A percentile compares a stretch with the other conserved stretches of the same genome.
Evolutionary conservation across 2,113 vertebrate species (phyloP).

Genomic region (Tupaia tana): DNA sequence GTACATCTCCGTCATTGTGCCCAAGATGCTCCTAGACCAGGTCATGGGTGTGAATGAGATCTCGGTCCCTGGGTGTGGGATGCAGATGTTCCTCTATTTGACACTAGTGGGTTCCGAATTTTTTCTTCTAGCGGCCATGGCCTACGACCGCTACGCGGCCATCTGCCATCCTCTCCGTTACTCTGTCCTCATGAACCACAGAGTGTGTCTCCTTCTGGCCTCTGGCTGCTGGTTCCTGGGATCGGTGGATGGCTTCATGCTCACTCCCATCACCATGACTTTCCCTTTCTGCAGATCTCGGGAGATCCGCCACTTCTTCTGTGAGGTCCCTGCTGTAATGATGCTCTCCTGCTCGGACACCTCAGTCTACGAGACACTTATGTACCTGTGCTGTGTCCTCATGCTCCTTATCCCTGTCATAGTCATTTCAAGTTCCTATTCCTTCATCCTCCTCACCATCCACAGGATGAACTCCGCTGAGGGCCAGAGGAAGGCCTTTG

Average conservation of each 20-base stretch:
- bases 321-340: constrained; percentile 56
- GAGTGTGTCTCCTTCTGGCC: background rate
- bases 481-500: constrained; percentile 49
- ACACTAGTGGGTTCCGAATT: constrained; percentile 41
- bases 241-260: constrained; percentile 59
- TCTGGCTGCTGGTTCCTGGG: constrained; percentile 68
- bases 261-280: constrained; percentile 47
- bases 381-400: constrained; percentile 68
- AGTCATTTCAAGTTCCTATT: too few relatives aligned
- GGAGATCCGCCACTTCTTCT: constrained; percentile 71
- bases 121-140: constrained; percentile 66
- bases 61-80: constrained; percentile 37
- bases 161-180: constrained; percentile 74
- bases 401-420: constrained; percentile 66
- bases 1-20: constrained; percentile 69
- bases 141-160: constrained; percentile 72
- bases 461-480: constrained; percentile 55
- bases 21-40: constrained; percentile 64
- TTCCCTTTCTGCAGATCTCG: constrained; percentile 53
- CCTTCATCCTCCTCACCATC: too few relatives aligned
- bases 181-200: constrained; percentile 57
- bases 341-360: constrained; percentile 70
- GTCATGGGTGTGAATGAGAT: background rate
- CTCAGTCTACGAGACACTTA: constrained; percentile 50
- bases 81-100: constrained; percentile 68